Evolutionary conservation across 2,113 vertebrate genomes (phyloP), one percentile per base, ranked within the genome.

Genomic region (Oreochromis spilurus): DNA sequence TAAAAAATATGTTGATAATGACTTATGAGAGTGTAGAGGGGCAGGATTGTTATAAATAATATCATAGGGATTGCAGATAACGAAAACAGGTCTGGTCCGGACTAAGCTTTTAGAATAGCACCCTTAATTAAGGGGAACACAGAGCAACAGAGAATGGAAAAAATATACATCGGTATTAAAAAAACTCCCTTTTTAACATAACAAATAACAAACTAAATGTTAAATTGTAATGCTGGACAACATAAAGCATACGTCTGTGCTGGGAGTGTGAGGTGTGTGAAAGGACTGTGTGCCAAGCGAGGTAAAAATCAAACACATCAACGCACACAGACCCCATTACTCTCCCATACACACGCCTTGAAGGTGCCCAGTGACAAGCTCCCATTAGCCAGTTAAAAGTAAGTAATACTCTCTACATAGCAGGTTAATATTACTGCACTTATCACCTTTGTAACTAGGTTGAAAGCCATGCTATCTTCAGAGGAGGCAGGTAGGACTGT

Each of bases 201-300:
- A 53, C 48, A 57, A 89, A 87, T 12, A 55, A 57, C 2, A 79
- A 38, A 92, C 21, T 57, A 78, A 58, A 52, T 31, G n/a, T 82
- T 84, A 67, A 86, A 54, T 34, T 92, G 88, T 67, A 65, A 55
- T 83, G 58, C 89, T 93, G 92, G 93, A 93, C 93, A 84, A 86
- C 54, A 26, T 60, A 11, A 80, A 60, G 19, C 38, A 40, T 31
- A 62, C 10, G 52, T 84, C 48, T 57, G 70, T 45, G 65, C 34
- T 2, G 26, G 52, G 82, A 77, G 43, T 81, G 86, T 53, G 45
- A 50, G 26, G 79, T 57, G 75, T 65, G 58, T 79, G 53, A 75
- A 6, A 78, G 29, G 55, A 83, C 60, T 81, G 75, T 84, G 85
- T 81, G 89, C 72, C 81, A 90, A 80, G 48, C 3, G 82, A 93